Conservation (phyloP, 2,888 invertebrate species). For the Caenorhabditis angaria region DNA sequence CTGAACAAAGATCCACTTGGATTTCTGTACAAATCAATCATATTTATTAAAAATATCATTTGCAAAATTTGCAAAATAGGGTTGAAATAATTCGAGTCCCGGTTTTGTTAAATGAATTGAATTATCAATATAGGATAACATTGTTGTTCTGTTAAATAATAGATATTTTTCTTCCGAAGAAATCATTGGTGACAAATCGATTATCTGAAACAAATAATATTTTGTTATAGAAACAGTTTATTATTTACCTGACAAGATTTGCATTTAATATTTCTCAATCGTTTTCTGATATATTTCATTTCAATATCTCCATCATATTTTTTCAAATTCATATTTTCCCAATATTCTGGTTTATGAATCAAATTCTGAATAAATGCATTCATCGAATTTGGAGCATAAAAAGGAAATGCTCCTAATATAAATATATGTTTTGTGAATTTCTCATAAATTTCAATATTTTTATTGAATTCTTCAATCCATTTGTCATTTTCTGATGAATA, state of each 20-base stretch:
- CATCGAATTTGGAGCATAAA: neutral
- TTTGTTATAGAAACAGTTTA: too few species aligned
- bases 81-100: conserved; percentile 19
- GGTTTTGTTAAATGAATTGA: conserved; percentile 25
- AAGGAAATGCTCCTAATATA: conserved; percentile 5
- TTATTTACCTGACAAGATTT: neutral
- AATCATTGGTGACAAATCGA: neutral
- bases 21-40: too few species aligned
- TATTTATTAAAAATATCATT: neutral
- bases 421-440: neutral
- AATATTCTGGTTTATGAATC: neutral
- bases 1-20: too few species aligned
- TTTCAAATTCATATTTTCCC: neutral
- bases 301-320: neutral
- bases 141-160: conserved; percentile 19
- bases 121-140: conserved; percentile 36
- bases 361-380: neutral
- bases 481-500: conserved; percentile 7
- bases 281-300: neutral
- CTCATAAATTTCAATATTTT: conserved; percentile 14
- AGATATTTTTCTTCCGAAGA: conserved; percentile 15
- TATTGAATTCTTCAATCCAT: conserved; percentile 7
- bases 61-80: conserved; percentile 9
- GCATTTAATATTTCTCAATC: neutral
- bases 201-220: neutral